Evolutionary conservation across 2,113 vertebrate genomes (phyloP).

Genomic region (Martes martes): DNA sequence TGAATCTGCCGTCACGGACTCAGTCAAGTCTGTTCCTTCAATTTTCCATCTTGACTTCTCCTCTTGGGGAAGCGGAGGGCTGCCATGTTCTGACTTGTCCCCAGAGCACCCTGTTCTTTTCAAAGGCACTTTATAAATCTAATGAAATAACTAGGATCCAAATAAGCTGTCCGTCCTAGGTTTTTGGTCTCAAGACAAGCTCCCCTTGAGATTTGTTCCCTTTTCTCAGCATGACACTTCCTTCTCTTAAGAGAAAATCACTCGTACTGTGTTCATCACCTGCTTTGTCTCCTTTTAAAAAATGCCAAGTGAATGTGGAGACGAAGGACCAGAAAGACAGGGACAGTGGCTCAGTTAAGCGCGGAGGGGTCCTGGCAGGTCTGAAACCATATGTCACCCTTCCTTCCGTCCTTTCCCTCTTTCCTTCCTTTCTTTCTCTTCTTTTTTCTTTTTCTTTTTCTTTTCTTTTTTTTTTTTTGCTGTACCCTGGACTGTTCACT

Average conservation of each 20-base stretch:
- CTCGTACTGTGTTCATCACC: not conserved
- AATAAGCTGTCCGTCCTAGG: not conserved
- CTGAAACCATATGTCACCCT: not conserved
- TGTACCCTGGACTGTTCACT: not conserved
- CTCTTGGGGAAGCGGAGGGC: not conserved
- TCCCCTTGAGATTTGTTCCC: not conserved
- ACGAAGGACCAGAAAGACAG: not conserved
- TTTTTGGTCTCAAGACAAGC: not conserved
- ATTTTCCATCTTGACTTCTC: not conserved
- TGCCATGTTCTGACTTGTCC: not conserved
- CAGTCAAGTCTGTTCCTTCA: rapidly evolving
- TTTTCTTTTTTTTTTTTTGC: not conserved
- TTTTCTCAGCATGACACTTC: not conserved
- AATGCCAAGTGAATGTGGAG: not conserved
- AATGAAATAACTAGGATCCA: slow-evolving; percentile 8
- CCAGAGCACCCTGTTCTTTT: not conserved
- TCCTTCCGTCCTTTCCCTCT: rapidly evolving
- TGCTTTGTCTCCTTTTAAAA: not conserved
- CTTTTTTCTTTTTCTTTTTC: not conserved
- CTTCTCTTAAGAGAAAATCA: not conserved
- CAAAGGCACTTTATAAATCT: slow-evolving; percentile 44
- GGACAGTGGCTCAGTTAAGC: not conserved
- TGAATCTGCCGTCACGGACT: not conserved
- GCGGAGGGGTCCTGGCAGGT: not conserved
- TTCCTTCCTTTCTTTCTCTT: rapidly evolving